These are phyloP conservation scores for Dynastes tityus DNA, from an alignment of 2,888 invertebrate species.

Conservation along the genomic window DNA sequence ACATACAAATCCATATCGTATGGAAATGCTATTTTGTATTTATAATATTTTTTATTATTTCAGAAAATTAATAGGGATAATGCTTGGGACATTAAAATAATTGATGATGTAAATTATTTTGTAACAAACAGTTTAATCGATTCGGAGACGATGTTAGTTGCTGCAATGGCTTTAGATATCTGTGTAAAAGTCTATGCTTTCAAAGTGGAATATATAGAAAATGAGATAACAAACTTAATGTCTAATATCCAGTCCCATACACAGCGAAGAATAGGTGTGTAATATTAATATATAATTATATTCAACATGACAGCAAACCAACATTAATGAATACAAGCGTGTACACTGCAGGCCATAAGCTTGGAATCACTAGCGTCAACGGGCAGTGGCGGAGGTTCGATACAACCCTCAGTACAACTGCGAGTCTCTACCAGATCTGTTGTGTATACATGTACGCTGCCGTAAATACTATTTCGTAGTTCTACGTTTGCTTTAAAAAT, in stretches of 20 bases:
- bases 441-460: too few relatives aligned
- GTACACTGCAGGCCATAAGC: too few relatives aligned
- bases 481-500: too few relatives aligned
- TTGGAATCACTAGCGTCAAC: too few relatives aligned
- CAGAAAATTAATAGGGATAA: constrained; percentile 16
- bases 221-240: constrained; percentile 4
- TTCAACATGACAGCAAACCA: too few relatives aligned
- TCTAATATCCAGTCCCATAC: not conserved
- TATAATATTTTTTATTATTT: constrained; percentile 8
- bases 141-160: constrained; percentile 15
- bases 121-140: constrained; percentile 4
- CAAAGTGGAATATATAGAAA: constrained; percentile 15
- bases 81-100: constrained; percentile 17
- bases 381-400: too few relatives aligned
- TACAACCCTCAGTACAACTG: too few relatives aligned
- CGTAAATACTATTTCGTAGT: too few relatives aligned
- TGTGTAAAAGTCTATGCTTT: constrained; percentile 18
- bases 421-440: too few relatives aligned
- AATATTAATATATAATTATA: too few relatives aligned
- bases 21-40: not conserved
- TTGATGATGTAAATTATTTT: not conserved
- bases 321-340: too few relatives aligned
- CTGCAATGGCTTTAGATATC: constrained; percentile 14
- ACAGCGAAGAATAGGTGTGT: not conserved
- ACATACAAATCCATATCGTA: too few relatives aligned